Base-by-base conservation (phyloP, 2,113 vertebrate species). In the Alosa alosa region DNA sequence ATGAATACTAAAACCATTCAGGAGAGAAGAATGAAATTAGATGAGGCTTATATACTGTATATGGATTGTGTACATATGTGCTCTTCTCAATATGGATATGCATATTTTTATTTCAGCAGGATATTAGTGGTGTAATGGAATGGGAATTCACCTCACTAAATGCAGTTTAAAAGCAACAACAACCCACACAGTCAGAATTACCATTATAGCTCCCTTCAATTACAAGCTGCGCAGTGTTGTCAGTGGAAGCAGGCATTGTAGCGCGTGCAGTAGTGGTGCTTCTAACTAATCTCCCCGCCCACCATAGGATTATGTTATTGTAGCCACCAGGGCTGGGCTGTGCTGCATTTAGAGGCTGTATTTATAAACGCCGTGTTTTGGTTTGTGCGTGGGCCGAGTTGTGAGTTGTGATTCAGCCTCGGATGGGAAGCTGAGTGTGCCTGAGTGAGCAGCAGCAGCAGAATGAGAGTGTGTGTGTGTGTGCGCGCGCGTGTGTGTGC, bases 281-380 rank as follows among this genome's bases (percentile, higher is more conserved):
- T 11, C 68, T 75, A 36, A 15, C 68, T 75, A 39, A 13, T 75
- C 68, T 15, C 31, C 13, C 68, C 68, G 68, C 68, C 68, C 68
- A 78, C 72, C 72, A 17, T 78, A 39, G 36, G 72, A 78, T 78
- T 78, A 78, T 78, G 72, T 36, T 78, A 78, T 78, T 39, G 72
- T 39, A 78, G 72, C 72, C 72, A 41, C 31, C 31, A 39, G 31
- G 25, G 72, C 31, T 78, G 72, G 36, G 11, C 72, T 6, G 10
- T 0, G 72, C 31, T 15, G 31, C 13, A 78, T 78, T 78, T 78
- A 78, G 72, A 39, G 72, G 72, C 72, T 78, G 72, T 36, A 39
- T 78, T 39, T 78, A 78, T 78, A 78, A 78, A 78, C 36, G 72
- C 10, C 11, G 31, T 78, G 72, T 78, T 78, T 78, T 78, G 72